Conservation (phyloP, 2,888 invertebrate species). For the Apamea epomidion region DNA sequence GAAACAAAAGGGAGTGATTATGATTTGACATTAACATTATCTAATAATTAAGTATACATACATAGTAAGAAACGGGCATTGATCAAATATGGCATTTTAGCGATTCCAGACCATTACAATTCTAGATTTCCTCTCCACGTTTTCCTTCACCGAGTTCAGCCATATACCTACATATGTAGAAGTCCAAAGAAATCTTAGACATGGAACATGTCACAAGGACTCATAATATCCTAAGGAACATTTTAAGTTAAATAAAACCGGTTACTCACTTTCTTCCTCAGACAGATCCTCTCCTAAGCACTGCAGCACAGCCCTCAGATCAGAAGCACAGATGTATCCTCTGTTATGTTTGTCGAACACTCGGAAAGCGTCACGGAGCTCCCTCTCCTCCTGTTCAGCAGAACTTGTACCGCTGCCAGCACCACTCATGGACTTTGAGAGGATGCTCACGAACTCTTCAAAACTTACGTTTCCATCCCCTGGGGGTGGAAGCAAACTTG, state of each 20-base stretch:
- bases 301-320: constrained; percentile 96
- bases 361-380: constrained; percentile 95
- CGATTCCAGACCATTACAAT: neutral
- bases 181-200: neutral
- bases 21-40: too few species aligned
- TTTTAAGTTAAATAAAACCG: neutral
- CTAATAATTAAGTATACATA: neutral
- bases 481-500: constrained; percentile 71
- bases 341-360: constrained; percentile 98
- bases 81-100: neutral
- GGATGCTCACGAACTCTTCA: constrained; percentile 96
- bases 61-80: neutral
- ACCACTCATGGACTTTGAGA: constrained; percentile 93
- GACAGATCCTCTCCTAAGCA: constrained; percentile 97
- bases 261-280: constrained; percentile 95
- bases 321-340: constrained; percentile 97
- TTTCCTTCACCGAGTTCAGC: neutral
- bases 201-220: neutral
- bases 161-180: too few species aligned
- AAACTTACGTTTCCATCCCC: constrained; percentile 97
- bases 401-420: constrained; percentile 91
- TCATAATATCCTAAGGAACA: neutral
- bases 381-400: constrained; percentile 95
- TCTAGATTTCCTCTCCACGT: neutral
- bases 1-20: constrained; percentile 8